Evolutionary conservation across 2,113 vertebrate genomes (phyloP).

Genomic region (Alosa alosa): DNA sequence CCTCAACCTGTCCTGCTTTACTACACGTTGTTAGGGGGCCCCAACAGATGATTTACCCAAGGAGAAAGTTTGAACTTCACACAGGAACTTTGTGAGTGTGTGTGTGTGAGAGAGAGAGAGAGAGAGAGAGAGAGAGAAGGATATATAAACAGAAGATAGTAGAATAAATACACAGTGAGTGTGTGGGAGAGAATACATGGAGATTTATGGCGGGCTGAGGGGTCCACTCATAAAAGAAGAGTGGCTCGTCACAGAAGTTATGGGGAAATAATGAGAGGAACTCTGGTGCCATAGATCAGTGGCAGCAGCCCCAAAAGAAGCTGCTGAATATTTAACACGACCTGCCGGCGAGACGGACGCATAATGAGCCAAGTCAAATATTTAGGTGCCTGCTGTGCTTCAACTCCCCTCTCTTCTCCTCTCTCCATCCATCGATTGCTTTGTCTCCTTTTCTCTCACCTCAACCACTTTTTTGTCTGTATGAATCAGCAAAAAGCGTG

Average conservation of each 20-base stretch:
- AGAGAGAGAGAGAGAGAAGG: not conserved
- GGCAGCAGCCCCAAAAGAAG: not conserved
- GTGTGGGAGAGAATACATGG: not conserved
- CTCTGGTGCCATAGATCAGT: not conserved
- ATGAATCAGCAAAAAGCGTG: too few species aligned
- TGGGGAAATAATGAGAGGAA: not conserved
- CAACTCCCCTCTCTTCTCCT: not conserved
- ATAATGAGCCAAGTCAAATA: conserved; percentile 11
- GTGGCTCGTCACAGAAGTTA: not conserved
- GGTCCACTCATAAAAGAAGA: conserved; percentile 8
- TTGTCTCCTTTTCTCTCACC: too few species aligned
- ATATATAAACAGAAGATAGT: not conserved
- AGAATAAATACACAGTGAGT: not conserved
- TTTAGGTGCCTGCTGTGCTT: not conserved
- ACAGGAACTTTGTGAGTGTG: not conserved
- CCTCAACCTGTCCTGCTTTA: too few species aligned
- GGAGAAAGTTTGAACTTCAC: not conserved
- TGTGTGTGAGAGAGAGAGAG: not conserved
- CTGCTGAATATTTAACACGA: not conserved
- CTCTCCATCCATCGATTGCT: not conserved
- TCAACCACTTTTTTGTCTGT: too few species aligned
- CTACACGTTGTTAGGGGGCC: too few species aligned
- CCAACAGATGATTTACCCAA: not conserved
- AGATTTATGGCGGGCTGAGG: conserved; percentile 5
- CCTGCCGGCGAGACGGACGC: not conserved